A percentile compares a stretch with the other conserved stretches of the same genome.
phyloP scores from a whole-genome alignment of 2,113 vertebrate species.

The Chaetorhynchus papuensis region DNA sequence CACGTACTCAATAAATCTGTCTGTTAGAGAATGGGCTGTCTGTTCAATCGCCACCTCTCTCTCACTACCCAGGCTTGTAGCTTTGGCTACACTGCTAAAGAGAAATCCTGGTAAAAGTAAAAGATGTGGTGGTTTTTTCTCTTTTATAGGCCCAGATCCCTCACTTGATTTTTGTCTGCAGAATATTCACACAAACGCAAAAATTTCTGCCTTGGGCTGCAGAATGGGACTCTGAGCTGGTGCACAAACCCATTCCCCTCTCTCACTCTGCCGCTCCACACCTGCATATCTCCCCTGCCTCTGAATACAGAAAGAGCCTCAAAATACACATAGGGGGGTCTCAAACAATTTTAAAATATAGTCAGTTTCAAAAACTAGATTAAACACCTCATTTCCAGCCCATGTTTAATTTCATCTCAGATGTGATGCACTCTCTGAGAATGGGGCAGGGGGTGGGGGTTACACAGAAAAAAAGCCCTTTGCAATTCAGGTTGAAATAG shows the following conservation, averaged over 20 bases:
- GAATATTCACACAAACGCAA: neutral
- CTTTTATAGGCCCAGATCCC: neutral
- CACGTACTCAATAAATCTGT: conserved; percentile 1
- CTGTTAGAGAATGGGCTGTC: neutral
- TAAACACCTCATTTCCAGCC: neutral
- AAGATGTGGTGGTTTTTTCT: neutral
- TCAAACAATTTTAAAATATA: neutral
- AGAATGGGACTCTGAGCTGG: neutral
- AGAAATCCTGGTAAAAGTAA: neutral
- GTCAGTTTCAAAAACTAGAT: neutral
- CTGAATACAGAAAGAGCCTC: neutral
- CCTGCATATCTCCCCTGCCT: neutral
- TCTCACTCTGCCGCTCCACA: neutral
- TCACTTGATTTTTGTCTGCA: neutral
- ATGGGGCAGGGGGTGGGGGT: fast-evolving
- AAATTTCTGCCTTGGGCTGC: neutral
- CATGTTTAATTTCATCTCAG: neutral
- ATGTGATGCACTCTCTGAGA: neutral
- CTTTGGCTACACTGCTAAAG: neutral
- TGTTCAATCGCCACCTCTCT: neutral
- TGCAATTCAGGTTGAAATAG: neutral
- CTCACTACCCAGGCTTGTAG: neutral
- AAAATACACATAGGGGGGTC: neutral
- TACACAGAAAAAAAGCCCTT: neutral
- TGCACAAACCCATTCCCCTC: neutral